These are phyloP conservation scores for Anisognathus igniventris DNA, from an alignment of 2,797 vertebrate genomes.

Conservation along the genomic window DNA sequence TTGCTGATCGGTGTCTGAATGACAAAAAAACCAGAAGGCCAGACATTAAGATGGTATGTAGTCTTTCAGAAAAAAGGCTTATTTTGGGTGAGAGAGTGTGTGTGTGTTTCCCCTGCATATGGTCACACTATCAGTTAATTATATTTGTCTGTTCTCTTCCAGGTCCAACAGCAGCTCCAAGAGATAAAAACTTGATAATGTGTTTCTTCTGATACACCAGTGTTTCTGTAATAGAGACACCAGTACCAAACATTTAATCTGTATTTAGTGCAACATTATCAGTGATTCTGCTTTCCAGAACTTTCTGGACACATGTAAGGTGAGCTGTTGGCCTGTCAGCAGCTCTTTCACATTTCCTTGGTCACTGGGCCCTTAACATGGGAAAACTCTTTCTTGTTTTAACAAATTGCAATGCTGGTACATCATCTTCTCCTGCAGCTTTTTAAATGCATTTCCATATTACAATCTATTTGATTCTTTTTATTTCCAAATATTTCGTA, in stretches of 20 bases:
- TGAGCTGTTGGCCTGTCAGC: neutral
- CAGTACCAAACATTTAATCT: neutral
- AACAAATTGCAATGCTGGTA: neutral
- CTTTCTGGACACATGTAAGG: neutral
- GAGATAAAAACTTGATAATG: constrained; percentile 11
- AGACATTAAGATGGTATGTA: constrained; percentile 81
- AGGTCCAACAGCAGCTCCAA: constrained; percentile 75
- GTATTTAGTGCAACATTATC: neutral
- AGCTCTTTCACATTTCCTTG: neutral
- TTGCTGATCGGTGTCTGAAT: constrained; percentile 84
- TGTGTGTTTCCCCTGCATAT: neutral
- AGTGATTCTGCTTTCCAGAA: neutral
- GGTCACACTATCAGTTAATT: neutral
- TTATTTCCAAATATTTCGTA: neutral
- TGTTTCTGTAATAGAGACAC: neutral
- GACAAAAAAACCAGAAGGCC: constrained; percentile 89
- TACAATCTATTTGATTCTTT: neutral
- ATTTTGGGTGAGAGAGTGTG: neutral
- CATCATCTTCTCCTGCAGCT: neutral
- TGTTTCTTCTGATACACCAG: neutral
- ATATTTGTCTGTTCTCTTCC: neutral
- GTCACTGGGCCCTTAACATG: neutral
- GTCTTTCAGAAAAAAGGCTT: neutral
- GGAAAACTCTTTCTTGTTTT: neutral
- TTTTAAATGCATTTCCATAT: neutral